phyloP scores from a whole-genome alignment of 2,888 invertebrate species.

The Colostygia pectinataria region DNA sequence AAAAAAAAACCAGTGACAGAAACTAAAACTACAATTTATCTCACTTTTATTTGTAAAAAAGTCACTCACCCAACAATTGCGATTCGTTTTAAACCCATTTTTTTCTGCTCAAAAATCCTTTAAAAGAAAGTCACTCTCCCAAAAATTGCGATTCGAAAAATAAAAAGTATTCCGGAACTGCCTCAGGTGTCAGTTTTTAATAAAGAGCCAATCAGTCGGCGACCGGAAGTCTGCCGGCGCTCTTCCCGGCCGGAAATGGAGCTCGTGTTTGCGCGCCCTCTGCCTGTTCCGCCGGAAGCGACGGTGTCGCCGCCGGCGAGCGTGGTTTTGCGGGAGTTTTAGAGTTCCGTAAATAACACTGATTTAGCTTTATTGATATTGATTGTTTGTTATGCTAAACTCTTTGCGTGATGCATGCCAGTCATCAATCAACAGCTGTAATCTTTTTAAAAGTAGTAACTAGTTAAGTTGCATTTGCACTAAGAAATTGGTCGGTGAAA shows the following conservation, averaged over 20 bases:
- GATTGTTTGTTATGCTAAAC: no score
- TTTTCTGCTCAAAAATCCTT: neutral
- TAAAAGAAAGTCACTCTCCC: neutral
- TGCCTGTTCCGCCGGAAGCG: constrained; percentile 58
- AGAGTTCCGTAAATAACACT: constrained; percentile 15
- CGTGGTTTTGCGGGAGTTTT: constrained; percentile 27
- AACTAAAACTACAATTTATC: no score
- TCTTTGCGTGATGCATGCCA: no score
- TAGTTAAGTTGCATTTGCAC: no score
- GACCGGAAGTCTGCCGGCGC: constrained; percentile 68
- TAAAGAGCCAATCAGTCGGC: constrained; percentile 79
- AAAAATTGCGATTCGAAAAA: constrained; percentile 6
- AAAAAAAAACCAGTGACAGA: no score
- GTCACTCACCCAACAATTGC: no score
- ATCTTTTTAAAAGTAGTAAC: no score
- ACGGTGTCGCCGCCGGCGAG: constrained; percentile 57
- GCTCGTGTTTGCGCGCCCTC: constrained; percentile 74
- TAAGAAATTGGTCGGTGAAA: no score
- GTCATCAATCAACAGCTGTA: no score
- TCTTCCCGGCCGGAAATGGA: constrained; percentile 78
- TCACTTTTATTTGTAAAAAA: neutral
- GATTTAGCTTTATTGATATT: neutral
- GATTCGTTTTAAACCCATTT: no score
- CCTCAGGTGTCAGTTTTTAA: constrained; percentile 82
- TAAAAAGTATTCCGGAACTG: constrained; percentile 43